These are phyloP conservation scores for Xenentodon cancila DNA, from an alignment of 2,797 vertebrate genomes.

Conservation along the genomic window DNA sequence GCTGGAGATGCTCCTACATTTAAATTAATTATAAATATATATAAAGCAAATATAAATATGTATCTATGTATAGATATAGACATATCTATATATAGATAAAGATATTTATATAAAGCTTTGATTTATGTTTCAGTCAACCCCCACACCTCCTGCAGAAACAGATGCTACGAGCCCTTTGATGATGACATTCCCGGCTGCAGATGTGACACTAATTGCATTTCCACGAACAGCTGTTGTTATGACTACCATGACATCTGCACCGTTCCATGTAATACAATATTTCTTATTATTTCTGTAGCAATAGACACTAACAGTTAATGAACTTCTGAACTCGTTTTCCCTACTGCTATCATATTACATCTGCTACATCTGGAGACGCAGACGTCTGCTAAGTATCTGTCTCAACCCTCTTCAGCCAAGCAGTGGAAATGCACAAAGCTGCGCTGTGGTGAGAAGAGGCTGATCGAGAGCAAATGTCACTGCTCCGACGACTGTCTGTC, in stretches of 20 bases:
- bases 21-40: too few species aligned
- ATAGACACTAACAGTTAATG: too few species aligned
- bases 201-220: constrained; percentile 67
- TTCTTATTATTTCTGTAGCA: not conserved
- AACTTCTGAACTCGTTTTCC: too few species aligned
- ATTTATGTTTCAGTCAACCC: constrained; percentile 32
- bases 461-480: constrained; percentile 72
- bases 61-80: too few species aligned
- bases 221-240: constrained; percentile 70
- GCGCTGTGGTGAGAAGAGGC: constrained; percentile 79
- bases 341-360: too few species aligned
- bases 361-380: too few species aligned
- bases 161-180: constrained; percentile 72
- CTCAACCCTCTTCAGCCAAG: constrained; percentile 49
- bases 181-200: constrained; percentile 58
- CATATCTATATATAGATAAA: too few species aligned
- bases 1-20: too few species aligned
- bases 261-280: constrained; percentile 58
- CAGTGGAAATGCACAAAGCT: constrained; percentile 76
- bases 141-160: constrained; percentile 68
- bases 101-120: not conserved
- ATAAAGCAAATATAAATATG: too few species aligned
- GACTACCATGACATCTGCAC: constrained; percentile 76
- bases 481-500: constrained; percentile 77
- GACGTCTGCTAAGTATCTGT: accelerated